Percentiles rank a stretch among this genome's conserved stretches.
phyloP scores from a whole-genome alignment of 2,113 vertebrate species.

The Odocoileus hemionus region DNA sequence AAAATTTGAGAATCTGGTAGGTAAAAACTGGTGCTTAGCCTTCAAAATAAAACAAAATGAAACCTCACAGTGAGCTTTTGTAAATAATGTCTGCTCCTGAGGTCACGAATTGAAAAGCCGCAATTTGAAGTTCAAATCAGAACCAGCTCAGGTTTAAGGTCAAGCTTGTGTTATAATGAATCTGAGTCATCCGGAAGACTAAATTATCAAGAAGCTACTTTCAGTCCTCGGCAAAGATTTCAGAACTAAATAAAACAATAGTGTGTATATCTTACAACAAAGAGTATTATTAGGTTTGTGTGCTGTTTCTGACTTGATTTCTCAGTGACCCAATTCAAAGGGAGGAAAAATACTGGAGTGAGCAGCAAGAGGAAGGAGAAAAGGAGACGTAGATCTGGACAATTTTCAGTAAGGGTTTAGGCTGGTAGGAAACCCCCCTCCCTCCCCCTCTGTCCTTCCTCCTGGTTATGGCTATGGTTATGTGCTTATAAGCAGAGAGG shows the following conservation, averaged over 20 bases:
- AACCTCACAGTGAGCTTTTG: conserved; percentile 39
- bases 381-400: not conserved
- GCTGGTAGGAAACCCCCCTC: not conserved
- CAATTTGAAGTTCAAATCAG: conserved; percentile 73
- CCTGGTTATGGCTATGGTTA: not conserved
- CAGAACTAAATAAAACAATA: conserved; percentile 78
- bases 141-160: conserved; percentile 75
- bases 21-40: conserved; percentile 49
- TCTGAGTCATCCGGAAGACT: conserved; percentile 77
- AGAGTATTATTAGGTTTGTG: conserved; percentile 61
- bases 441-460: not conserved
- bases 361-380: not conserved
- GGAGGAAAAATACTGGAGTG: conserved; percentile 43
- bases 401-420: not conserved
- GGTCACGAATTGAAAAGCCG: conserved; percentile 76
- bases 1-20: conserved; percentile 73
- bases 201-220: conserved; percentile 77
- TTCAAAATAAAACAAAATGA: conserved; percentile 10
- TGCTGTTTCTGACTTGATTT: conserved; percentile 67
- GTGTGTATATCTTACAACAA: conserved; percentile 57
- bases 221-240: conserved; percentile 74
- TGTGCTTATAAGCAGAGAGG: not conserved
- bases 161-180: conserved; percentile 73
- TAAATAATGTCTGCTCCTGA: conserved; percentile 67
- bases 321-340: conserved; percentile 58